Conservation (phyloP, 1,140 invertebrate species). For the Aphelenchoides fujianensis region DNA sequence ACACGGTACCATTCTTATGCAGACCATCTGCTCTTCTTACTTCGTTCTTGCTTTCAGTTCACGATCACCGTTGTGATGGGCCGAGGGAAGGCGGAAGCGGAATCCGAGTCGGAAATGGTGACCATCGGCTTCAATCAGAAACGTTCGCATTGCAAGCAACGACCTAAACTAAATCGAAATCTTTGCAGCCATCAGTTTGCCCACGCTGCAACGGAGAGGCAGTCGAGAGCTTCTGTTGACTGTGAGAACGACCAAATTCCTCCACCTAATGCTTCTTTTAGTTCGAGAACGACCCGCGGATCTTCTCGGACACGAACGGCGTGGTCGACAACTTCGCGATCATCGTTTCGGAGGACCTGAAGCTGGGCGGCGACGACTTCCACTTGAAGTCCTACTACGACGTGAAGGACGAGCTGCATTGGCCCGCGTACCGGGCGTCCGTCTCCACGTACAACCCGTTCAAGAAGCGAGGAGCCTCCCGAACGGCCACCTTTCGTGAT, state of each 20-base stretch:
- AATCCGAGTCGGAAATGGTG: conserved; percentile 55
- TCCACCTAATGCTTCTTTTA: conserved; percentile 18
- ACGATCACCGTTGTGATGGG: conserved; percentile 58
- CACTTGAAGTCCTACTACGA: conserved; percentile 58
- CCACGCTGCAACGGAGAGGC: conserved; percentile 50
- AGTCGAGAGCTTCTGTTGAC: conserved; percentile 50
- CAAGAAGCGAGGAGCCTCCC: conserved; percentile 21
- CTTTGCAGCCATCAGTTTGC: conserved; percentile 42
- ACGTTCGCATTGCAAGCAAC: conserved; percentile 23
- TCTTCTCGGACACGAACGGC: conserved; percentile 56
- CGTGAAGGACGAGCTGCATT: conserved; percentile 52
- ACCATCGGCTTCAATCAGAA: conserved; percentile 47
- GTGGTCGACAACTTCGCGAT: conserved; percentile 56
- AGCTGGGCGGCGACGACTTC: conserved; percentile 49
- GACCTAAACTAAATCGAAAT: conserved; percentile 12
- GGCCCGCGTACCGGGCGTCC: conserved; percentile 57
- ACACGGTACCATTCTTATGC: conserved; percentile 51
- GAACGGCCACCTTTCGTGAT: conserved; percentile 50
- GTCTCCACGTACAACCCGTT: conserved; percentile 56
- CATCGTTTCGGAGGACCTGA: conserved; percentile 54
- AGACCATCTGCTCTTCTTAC: conserved; percentile 14
- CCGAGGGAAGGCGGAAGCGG: conserved; percentile 52
- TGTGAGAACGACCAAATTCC: conserved; percentile 21
- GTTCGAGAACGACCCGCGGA: conserved; percentile 55
- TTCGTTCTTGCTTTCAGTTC: neutral